Base-by-base conservation (phyloP, 37 sponge, comb jelly and placozoan genomes). In the Mnemiopsis leidyi region DNA sequence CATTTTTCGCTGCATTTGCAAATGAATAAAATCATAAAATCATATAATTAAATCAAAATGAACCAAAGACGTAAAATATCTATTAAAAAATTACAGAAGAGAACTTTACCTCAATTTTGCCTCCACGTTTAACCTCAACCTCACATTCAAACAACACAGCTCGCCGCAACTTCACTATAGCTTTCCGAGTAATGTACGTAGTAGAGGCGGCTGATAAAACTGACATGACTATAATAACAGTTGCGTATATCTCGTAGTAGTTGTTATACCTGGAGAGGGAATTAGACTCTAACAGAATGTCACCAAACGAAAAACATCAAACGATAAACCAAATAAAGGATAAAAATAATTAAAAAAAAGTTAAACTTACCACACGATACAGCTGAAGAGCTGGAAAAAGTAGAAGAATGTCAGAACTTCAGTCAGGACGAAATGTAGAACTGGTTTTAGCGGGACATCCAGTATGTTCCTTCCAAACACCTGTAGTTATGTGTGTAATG, bases 361-460 rank as follows among this genome's bases (percentile, higher is more conserved):
- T n/a, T n/a, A n/a, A n/a, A n/a, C 75, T 29, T 18, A 71, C 75
- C 75, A 71, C 2, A 71, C 75, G n/a, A 71, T 5, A 28, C 75
- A 71, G 75, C 75, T 71, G 75, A 71, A 71, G 75, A 71, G 75
- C 20, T 71, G 75, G 75, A 71, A 71, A 18, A 71, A 29, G 75
- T 71, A 71, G 75, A 71, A 71, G 75, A 71, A 71, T 71, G 75
- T 71, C 2, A 71, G 75, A 25, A 71, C 75, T 18, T 71, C 75
- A 23, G 75, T 71, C 3, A 71, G n/a, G 20, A 71, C 30, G 75
- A 71, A 71, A 5, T 28, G 30, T 23, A 71, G 5, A 29, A 71
- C 30, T 5, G 75, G 75, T 18, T 71, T 71, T 25, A 71, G 75
- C 3, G 75, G 75, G n/a, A 71, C 75, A 28, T 71, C 75, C 75